Evolutionary conservation across 2,888 invertebrate species (phyloP).

Genomic region (Galeopsomyia nigrocyanea): DNA sequence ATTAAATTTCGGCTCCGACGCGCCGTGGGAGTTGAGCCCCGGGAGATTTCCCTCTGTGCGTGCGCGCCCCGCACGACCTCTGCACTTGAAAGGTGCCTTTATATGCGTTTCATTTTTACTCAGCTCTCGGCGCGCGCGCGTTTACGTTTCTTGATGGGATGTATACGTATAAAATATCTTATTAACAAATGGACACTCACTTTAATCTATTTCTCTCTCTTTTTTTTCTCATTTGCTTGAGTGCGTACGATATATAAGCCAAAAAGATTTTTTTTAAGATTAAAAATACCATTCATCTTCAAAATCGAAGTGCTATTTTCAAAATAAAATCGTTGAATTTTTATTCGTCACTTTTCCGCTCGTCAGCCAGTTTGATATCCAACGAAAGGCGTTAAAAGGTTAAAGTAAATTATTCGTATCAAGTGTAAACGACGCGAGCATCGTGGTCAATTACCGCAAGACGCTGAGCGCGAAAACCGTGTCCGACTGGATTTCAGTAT

Average conservation of each 20-base stretch:
- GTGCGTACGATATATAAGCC: too few species aligned
- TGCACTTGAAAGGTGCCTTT: slow-evolving; percentile 14
- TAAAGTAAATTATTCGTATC: too few species aligned
- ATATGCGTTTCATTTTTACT: slow-evolving; percentile 26
- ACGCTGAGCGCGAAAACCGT: background rate
- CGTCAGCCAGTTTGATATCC: background rate
- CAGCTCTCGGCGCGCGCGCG: slow-evolving; percentile 13
- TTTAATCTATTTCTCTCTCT: background rate
- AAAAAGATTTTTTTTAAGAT: too few species aligned
- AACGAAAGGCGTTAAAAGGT: too few species aligned
- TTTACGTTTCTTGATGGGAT: slow-evolving; percentile 19
- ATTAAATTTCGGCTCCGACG: slow-evolving; percentile 58
- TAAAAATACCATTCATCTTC: too few species aligned
- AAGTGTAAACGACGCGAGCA: background rate
- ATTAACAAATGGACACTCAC: too few species aligned
- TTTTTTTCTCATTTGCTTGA: too few species aligned
- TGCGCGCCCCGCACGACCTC: slow-evolving; percentile 1
- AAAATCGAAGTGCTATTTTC: too few species aligned
- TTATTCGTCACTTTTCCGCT: too few species aligned
- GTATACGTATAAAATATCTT: background rate
- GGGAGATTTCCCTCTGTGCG: slow-evolving; percentile 41
- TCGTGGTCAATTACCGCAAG: slow-evolving; percentile 16
- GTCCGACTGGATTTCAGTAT: slow-evolving; percentile 11
- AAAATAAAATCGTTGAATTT: too few species aligned
- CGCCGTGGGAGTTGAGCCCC: slow-evolving; percentile 51